Base-by-base conservation (phyloP, 2,888 invertebrate genomes). In the Leucozona laternaria region DNA sequence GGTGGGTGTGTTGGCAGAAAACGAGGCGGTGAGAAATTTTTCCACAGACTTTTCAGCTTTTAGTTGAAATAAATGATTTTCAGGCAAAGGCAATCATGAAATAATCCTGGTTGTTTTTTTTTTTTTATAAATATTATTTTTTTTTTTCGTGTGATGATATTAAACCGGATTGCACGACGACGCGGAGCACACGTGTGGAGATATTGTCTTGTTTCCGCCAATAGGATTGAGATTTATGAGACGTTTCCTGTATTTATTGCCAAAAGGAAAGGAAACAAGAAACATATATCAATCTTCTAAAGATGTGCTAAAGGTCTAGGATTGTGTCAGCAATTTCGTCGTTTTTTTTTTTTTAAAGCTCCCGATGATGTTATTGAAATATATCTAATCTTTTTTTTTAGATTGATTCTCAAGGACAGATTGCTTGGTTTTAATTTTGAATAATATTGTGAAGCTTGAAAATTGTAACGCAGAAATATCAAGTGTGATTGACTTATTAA, bases 31-130 rank as follows among this genome's bases (percentile, higher is more conserved):
- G 22, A 43, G 17, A 25, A 45, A 60, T 15, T 37, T 20, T 55
- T 50, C 48, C 34, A 22, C n/a, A 55, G 66, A 48, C 34, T 48
- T 66, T 66, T 8, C 13, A 66, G 66, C 64, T 76, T 55, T 25
- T 22, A 48, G 77, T 34, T 62, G 55, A 79, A 62, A 86, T 86
- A 86, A 82, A 82, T 86, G 82, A 86, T 86, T 82, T 82, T 60
- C 45, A 37, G 66, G 71, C 48, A 48, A 40, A 64, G 75, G 73
- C 86, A 86, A 86, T 86, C 81, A 78, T 73, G 70, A 71, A 79
- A 82, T 78, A 79, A 82, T 78, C 70, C 34, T 58, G 58, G 20
- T 34, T 78, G 71, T 73, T 58, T 68, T 66, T 50, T 66, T 48
- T 13, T 6, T 2, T 28, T 28, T 28, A n/a, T n/a, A n/a, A n/a